Base-by-base conservation (phyloP, 2,797 vertebrate species). In the Nyctalus aviator region DNA sequence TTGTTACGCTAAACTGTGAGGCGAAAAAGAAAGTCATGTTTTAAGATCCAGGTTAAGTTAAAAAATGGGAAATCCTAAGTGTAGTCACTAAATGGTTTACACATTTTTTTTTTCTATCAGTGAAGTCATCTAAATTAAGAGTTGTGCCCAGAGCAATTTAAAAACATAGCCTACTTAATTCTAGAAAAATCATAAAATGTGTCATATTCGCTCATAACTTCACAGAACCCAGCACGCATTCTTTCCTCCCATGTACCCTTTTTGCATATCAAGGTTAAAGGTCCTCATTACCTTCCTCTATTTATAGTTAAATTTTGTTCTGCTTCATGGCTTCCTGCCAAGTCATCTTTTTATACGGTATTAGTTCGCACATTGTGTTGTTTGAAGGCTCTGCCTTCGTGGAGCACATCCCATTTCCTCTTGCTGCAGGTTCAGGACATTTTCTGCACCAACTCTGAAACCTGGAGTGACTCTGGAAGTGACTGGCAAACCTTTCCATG, bases 61-160 rank as follows among this genome's bases (percentile, higher is more conserved):
- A 75, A 85, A 85, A 78, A 27, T 25, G 83, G 71, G 50, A 93
- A 86, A 84, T 50, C 84, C 48, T 59, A 88, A 85, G 4, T 69
- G 18, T 53, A n/a, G 30, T 79, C 50, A 55, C 41, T 62, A 77
- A 77, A 57, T 37, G 1, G 0, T 30, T 21, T 30, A 21, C 3
- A 46, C n/a, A n/a, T n/a, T n/a, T 48, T 30, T 92, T 57, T 30
- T n/a, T 17, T 44, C 23, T 50, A 92, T 50, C 4, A 53, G 15
- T 35, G 27, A 85, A 85, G 48, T 90, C 46, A 62, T 84, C 78
- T 76, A 79, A 90, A 92, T 85, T 79, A 84, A 62, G 46, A 78
- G 35, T 68, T 68, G 6, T 76, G 35, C 18, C 46, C 46, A 69
- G 55, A 78, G 48, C 59, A 78, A n/a, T 79, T 79, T 66, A 48